Conservation (phyloP, 2,113 vertebrate species). For the Tretioscincus oriximinensis region DNA sequence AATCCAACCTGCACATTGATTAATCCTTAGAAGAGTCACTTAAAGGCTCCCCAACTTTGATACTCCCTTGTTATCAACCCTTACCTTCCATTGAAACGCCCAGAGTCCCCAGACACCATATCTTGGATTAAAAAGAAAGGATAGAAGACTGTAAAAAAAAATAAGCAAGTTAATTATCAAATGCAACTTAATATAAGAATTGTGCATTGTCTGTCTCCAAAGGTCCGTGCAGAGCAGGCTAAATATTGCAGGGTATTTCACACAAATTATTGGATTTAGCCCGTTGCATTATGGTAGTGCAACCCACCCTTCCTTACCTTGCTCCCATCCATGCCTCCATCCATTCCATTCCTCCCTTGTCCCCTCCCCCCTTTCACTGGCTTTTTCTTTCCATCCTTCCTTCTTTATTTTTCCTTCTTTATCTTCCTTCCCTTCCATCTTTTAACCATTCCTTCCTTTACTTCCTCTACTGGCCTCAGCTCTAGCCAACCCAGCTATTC, state of each 20-base stretch:
- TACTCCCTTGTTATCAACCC: background rate
- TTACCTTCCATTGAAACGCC: slow-evolving; percentile 64
- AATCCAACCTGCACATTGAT: too few relatives aligned
- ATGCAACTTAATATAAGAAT: background rate
- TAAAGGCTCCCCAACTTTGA: too few relatives aligned
- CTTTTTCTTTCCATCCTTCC: background rate
- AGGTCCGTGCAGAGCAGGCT: background rate
- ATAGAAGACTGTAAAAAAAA: slow-evolving; percentile 53
- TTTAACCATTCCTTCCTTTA: background rate
- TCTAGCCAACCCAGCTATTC: too few relatives aligned
- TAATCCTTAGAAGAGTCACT: too few relatives aligned
- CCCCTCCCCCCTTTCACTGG: background rate
- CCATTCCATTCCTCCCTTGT: too few relatives aligned
- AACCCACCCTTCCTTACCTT: too few relatives aligned
- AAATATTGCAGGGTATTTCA: too few relatives aligned
- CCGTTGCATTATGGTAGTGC: too few relatives aligned
- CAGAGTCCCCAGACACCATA: slow-evolving; percentile 61
- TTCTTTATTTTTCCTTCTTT: too few relatives aligned
- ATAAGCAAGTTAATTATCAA: too few relatives aligned
- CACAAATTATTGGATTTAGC: too few relatives aligned
- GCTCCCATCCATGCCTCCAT: too few relatives aligned
- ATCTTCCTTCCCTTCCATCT: background rate
- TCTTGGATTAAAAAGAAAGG: slow-evolving; percentile 72
- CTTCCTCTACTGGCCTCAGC: background rate
- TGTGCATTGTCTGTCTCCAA: background rate